Base-by-base conservation (phyloP, 2,113 vertebrate genomes). In the Spea multiplicata region DNA sequence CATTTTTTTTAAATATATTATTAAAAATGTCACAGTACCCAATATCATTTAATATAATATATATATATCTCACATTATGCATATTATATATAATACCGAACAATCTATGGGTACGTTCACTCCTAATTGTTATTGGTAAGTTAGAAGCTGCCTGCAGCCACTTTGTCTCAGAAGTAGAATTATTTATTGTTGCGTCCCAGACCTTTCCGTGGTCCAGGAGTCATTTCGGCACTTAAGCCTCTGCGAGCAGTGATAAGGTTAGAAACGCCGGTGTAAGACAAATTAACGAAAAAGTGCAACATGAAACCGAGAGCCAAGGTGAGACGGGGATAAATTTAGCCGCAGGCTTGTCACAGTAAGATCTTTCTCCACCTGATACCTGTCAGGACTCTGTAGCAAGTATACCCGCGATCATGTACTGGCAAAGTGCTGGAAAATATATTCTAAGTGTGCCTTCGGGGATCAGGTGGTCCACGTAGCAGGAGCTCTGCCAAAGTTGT, bases 321-420 rank as follows among this genome's bases (percentile, higher is more conserved):
- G 89, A 89, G 88, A 85, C 78, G 12, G 73, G 86, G 88, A 91
- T 93, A 91, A 92, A 91, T 90, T 90, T 90, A 92, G 88, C 88
- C 71, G 62, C 9, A n/a, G 78, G 50, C 81, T 82, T 80, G 82
- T 87, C 82, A 83, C 44, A 85, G 83, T 67, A 83, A 82, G 76
- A 82, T 17, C 71, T 82, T 17, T 80, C 80, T 85, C 80, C 81
- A 90, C 81, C 84, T 84, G 85, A 90, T 84, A 88, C 85, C 84
- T 66, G 16, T 14, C 65, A 30, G 68, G 14, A 7, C 14, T 2
- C 0, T 0, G 0, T 4, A 52, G 1, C 8, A 14, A 8, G 2
- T 70, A 73, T 64, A 74, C 80, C 81, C 49, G 83, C 45, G 59
- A 50, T 72, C 44, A 55, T 55, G 57, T 59, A 14, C 66, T 14